A percentile compares a stretch with the other conserved stretches of the same genome.
phyloP scores from a whole-genome alignment of 2,888 invertebrate genomes.

The Coleophora deauratella region DNA sequence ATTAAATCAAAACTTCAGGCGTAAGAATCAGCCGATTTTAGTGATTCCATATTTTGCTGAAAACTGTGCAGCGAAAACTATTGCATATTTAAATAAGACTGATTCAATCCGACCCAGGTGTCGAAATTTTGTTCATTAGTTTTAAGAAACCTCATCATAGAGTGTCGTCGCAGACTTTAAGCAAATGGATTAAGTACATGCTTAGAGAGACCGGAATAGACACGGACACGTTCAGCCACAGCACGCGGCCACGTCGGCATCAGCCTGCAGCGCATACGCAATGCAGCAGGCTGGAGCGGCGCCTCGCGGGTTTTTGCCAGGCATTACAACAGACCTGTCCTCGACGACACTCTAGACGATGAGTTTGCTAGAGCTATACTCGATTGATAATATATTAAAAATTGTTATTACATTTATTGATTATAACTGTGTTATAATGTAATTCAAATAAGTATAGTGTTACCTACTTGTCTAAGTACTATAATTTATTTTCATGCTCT shows the following conservation, averaged over 20 bases:
- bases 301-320: background rate
- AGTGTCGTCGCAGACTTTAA: constrained; percentile 1
- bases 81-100: constrained; percentile 3
- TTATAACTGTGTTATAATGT: background rate
- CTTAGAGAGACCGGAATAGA: constrained; percentile 11
- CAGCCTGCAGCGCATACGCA: constrained; percentile 9
- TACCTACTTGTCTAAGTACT: too few relatives aligned
- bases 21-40: background rate
- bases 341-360: background rate
- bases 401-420: background rate
- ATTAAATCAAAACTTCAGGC: constrained; percentile 4
- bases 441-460: too few relatives aligned
- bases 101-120: background rate
- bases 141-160: background rate
- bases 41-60: constrained; percentile 1
- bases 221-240: constrained; percentile 7
- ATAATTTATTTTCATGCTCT: background rate
- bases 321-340: constrained; percentile 3
- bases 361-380: background rate
- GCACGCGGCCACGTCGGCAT: constrained; percentile 13
- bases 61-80: constrained; percentile 2
- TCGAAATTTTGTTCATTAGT: constrained; percentile 1
- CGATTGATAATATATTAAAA: background rate
- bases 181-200: constrained; percentile 11
- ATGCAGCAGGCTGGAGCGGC: constrained; percentile 3